A percentile compares a stretch with the other conserved stretches of the same genome.
These are phyloP conservation scores for Liolophura sinensis DNA, from an alignment of 1,140 invertebrate genomes.

Conservation along the genomic window DNA sequence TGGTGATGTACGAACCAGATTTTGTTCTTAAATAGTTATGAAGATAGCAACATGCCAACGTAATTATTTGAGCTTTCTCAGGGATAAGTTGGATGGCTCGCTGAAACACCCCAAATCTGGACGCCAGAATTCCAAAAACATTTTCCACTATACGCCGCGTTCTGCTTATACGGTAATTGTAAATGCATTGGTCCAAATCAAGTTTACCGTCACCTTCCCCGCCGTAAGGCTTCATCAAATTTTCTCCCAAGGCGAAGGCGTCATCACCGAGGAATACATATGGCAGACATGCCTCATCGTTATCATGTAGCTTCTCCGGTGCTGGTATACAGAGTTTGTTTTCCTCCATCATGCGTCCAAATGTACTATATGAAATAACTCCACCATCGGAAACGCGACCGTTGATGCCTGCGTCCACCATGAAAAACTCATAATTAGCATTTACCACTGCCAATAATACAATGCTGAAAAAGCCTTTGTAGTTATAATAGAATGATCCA, in stretches of 20 bases:
- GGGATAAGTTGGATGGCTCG: slow-evolving; percentile 8
- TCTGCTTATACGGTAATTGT: slow-evolving; percentile 56
- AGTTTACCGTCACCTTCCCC: slow-evolving; percentile 27
- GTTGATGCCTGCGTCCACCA: slow-evolving; percentile 47
- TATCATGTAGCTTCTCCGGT: background rate
- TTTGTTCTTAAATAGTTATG: no score
- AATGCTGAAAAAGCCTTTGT: slow-evolving; percentile 59
- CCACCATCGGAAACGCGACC: slow-evolving; percentile 48
- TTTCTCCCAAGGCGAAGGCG: slow-evolving; percentile 53
- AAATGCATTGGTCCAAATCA: slow-evolving; percentile 46
- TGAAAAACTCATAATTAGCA: slow-evolving; percentile 41
- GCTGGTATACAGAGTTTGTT: background rate
- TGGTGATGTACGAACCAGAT: no score
- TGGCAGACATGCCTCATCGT: slow-evolving; percentile 34
- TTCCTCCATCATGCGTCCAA: background rate
- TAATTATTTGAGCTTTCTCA: slow-evolving; percentile 11
- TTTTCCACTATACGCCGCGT: slow-evolving; percentile 33
- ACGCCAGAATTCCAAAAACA: slow-evolving; percentile 22
- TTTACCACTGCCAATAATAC: slow-evolving; percentile 46
- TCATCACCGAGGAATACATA: slow-evolving; percentile 59
- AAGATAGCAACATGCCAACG: slow-evolving; percentile 1
- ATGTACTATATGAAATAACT: slow-evolving; percentile 26
- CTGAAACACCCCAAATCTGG: slow-evolving; percentile 16
- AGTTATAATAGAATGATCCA: slow-evolving; percentile 60
- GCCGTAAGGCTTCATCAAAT: slow-evolving; percentile 56